Evolutionary conservation across 2,797 vertebrate species (phyloP).

Genomic region (Chelon labrosus): DNA sequence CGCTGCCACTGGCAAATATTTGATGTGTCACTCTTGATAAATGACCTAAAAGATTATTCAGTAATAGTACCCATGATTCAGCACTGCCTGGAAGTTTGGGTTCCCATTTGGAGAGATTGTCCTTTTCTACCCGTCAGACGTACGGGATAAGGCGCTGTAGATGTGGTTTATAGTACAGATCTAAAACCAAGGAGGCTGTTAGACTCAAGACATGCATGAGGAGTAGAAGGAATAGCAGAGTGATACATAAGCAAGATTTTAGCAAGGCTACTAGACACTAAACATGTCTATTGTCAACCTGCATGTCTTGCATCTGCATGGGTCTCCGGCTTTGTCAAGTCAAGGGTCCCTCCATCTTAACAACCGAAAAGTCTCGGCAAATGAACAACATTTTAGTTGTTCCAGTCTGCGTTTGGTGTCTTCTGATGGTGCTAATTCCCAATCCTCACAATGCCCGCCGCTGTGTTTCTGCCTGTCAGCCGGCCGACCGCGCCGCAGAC

Average conservation of each 20-base stretch:
- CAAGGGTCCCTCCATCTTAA: conserved; percentile 49
- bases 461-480: conserved; percentile 10
- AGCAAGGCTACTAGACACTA: conserved; percentile 64
- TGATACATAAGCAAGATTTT: conserved; percentile 53
- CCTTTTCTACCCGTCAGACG: neutral
- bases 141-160: neutral
- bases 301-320: conserved; percentile 66
- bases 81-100: too few relatives aligned
- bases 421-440: conserved; percentile 17
- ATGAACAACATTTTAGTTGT: conserved; percentile 17
- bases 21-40: too few relatives aligned
- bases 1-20: too few relatives aligned
- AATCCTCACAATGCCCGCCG: neutral
- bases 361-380: conserved; percentile 25
- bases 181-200: conserved; percentile 6
- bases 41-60: too few relatives aligned
- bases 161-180: neutral
- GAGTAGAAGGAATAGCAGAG: conserved; percentile 21
- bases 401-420: conserved; percentile 40
- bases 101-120: neutral
- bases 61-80: too few relatives aligned
- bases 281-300: conserved; percentile 72
- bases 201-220: conserved; percentile 1
- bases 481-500: neutral
- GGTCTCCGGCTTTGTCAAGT: conserved; percentile 59